phyloP scores from a whole-genome alignment of 2,888 invertebrate genomes.

The Neocrepidodera transversa region DNA sequence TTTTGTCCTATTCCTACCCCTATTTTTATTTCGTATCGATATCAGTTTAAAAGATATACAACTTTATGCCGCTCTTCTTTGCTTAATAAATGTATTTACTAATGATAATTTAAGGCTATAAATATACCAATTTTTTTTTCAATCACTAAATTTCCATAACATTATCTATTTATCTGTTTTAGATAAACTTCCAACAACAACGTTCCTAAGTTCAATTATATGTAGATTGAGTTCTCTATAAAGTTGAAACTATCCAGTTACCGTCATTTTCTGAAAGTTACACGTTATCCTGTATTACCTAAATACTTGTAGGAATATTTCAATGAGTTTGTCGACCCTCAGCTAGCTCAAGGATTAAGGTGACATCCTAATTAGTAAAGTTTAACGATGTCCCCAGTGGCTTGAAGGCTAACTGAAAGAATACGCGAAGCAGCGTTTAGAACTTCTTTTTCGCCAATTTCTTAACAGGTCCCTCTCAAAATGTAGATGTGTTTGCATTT shows the following conservation, averaged over 20 bases:
- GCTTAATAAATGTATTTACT: no score
- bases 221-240: conserved; percentile 26
- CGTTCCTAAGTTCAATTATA: conserved; percentile 20
- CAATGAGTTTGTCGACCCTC: conserved; percentile 35
- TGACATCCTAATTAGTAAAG: conserved; percentile 51
- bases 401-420: conserved; percentile 33
- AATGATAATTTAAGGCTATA: no score
- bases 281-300: conserved; percentile 28
- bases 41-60: no score
- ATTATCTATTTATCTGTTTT: conserved; percentile 11
- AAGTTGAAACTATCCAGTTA: conserved; percentile 34
- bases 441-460: conserved; percentile 33
- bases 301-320: conserved; percentile 35
- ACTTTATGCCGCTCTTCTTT: no score
- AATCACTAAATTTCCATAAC: no score
- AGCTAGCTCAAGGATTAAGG: conserved; percentile 44
- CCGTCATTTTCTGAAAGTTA: conserved; percentile 25
- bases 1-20: no score
- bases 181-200: conserved; percentile 6
- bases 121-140: no score
- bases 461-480: conserved; percentile 13
- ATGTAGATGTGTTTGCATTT: conserved; percentile 1
- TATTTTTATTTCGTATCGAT: no score
- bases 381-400: conserved; percentile 50
- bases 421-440: conserved; percentile 36